A percentile compares a stretch with the other conserved stretches of the same genome.
phyloP scores from a whole-genome alignment of 1,140 invertebrate species.

The Cydia pomonella region DNA sequence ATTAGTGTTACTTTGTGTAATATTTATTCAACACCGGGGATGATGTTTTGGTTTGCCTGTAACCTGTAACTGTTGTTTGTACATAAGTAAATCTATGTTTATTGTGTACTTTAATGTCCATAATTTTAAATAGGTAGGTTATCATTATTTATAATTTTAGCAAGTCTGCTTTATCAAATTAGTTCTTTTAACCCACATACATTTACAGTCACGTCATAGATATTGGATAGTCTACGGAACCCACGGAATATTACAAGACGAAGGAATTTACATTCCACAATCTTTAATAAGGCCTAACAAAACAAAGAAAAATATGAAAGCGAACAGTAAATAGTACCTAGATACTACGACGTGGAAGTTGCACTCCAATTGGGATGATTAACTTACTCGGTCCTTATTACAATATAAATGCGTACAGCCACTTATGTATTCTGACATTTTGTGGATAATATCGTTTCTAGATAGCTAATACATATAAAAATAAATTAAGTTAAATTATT shows the following conservation, averaged over 20 bases:
- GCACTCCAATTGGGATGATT: background rate
- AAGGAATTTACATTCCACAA: constrained; percentile 16
- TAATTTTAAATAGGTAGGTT: background rate
- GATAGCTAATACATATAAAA: too few relatives aligned
- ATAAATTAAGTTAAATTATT: too few relatives aligned
- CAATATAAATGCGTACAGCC: background rate
- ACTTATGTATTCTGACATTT: background rate
- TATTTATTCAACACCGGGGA: too few relatives aligned
- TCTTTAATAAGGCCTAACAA: constrained; percentile 11
- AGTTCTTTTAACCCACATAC: too few relatives aligned
- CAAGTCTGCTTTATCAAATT: too few relatives aligned
- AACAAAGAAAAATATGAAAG: constrained; percentile 29
- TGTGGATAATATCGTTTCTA: too few relatives aligned
- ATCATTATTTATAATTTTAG: too few relatives aligned
- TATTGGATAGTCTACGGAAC: constrained; percentile 17
- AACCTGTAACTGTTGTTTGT: too few relatives aligned
- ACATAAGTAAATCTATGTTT: background rate
- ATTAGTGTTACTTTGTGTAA: too few relatives aligned
- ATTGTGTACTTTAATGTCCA: background rate
- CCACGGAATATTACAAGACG: background rate
- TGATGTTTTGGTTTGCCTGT: too few relatives aligned
- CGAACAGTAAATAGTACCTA: background rate
- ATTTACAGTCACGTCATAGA: background rate
- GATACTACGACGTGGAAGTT: constrained; percentile 4
- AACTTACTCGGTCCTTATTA: background rate